These are phyloP conservation scores for Aplysina aerophoba DNA, from an alignment of 37 sponge, comb jelly and placozoan species.

Conservation along the genomic window DNA sequence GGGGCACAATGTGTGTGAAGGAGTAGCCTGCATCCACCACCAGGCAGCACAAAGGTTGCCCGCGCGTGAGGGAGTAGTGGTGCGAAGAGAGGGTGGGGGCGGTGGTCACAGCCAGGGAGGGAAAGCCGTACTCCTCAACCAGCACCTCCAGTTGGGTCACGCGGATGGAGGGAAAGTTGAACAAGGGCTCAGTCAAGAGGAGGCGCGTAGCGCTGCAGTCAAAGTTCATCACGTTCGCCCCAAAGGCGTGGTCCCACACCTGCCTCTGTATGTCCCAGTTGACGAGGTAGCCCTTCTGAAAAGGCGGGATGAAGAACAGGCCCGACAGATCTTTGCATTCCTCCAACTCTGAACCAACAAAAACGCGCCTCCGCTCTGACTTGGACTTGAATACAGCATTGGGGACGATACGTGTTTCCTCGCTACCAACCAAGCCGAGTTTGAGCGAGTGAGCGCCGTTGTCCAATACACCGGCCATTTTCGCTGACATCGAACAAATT, in stretches of 20 bases:
- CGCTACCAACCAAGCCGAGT: conserved; percentile 49
- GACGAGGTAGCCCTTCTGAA: conserved; percentile 94
- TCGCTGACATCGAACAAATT: too few species aligned
- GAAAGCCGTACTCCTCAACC: conserved; percentile 94
- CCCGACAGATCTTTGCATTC: conserved; percentile 93
- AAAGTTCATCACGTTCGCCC: conserved; percentile 43
- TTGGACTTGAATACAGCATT: conserved; percentile 77
- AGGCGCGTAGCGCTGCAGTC: conserved; percentile 41
- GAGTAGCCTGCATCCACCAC: conserved; percentile 94
- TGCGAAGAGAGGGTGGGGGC: conserved; percentile 68
- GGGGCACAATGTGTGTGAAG: conserved; percentile 95
- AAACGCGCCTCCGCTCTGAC: conserved; percentile 79
- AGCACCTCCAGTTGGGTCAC: conserved; percentile 89
- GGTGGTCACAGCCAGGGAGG: conserved; percentile 64
- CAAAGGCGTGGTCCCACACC: conserved; percentile 90
- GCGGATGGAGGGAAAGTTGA: conserved; percentile 92
- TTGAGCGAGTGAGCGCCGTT: conserved; percentile 87
- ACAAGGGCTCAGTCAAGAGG: conserved; percentile 89
- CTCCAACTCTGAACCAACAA: conserved; percentile 86
- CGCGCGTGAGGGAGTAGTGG: conserved; percentile 49
- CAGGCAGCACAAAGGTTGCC: conserved; percentile 59
- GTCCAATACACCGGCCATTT: conserved; percentile 73
- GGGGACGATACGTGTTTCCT: conserved; percentile 62
- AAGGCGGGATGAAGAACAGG: conserved; percentile 81
- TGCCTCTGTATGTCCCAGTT: conserved; percentile 97